Conservation (phyloP, 2,113 vertebrate species). For the Anoura caudifer region DNA sequence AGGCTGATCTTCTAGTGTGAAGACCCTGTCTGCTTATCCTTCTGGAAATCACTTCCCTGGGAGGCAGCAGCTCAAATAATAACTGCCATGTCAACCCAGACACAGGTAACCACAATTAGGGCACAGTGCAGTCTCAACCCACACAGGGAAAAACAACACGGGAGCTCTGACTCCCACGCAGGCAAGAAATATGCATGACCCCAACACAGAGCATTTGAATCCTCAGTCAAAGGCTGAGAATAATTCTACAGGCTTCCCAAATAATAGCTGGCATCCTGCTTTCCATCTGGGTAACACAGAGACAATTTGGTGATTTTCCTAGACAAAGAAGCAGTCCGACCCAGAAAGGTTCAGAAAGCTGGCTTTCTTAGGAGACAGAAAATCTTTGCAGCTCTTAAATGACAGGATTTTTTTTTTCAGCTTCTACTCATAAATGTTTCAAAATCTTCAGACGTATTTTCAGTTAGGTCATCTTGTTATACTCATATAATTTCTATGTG, state of each 20-base stretch:
- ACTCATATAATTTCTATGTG: background rate
- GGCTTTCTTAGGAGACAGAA: background rate
- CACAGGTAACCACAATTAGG: background rate
- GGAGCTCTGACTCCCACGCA: background rate
- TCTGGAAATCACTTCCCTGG: background rate
- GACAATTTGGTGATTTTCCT: background rate
- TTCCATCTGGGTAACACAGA: background rate
- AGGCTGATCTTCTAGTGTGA: background rate
- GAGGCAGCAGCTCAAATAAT: background rate
- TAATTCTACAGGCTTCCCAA: background rate
- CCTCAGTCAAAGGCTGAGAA: background rate
- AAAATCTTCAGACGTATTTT: slow-evolving; percentile 40
- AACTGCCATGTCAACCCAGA: background rate
- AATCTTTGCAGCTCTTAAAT: slow-evolving; percentile 26
- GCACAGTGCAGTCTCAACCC: background rate
- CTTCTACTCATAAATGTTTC: slow-evolving; percentile 29
- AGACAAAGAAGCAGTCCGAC: background rate
- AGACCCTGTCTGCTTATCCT: background rate
- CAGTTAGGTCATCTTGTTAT: slow-evolving; percentile 14
- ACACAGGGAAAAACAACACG: background rate
- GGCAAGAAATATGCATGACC: background rate
- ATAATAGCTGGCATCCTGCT: background rate
- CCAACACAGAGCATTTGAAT: background rate
- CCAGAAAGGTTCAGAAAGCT: background rate
- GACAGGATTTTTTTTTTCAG: background rate